Evolutionary conservation across 1,140 invertebrate genomes (phyloP), one percentile per base, ranked within the genome.

Genomic region (Bombus soroeensis): DNA sequence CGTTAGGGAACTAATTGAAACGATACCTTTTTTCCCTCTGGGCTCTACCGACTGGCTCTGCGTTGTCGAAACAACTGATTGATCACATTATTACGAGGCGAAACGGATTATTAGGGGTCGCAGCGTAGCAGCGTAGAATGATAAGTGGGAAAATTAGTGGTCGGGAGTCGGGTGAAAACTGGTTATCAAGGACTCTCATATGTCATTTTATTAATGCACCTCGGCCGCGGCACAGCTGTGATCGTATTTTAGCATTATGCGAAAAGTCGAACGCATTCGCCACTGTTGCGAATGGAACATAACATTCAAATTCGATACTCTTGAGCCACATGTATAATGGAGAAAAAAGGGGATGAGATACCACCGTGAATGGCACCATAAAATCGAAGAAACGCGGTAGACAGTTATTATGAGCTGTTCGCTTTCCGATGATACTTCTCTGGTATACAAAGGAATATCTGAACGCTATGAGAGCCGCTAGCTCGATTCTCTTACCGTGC

Each of bases 361-460:
- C 47, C 62, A n/a, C 79, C 28, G 47, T n/a, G 80, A 73, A 75
- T 73, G 62, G 84, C 59, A 68, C 70, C 72, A 34, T 85, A 89
- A 89, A 89, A 53, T 85, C 53, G 74, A 53, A 77, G 57, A 59
- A 76, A 89, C 79, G 81, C 75, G 78, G 70, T 57, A 70, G 79
- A 89, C 83, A 80, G 83, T 86, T 89, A 89, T 89, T 86, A 86
- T 28, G 74, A 73, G 79, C 66, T 62, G 81, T 89, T 88, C 74
- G 87, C 66, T 82, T 66, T 43, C 73, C 37, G 59, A 81, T 68
- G 79, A 88, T 86, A 78, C 37, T 73, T 78, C 82, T 83, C 39
- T 73, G 53, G 70, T 28, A 32, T 39, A 78, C 39, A 43, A 66
- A 76, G 57, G 47, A 53, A 43, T 53, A 70, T 22, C 62, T 57